A percentile compares a stretch with the other conserved stretches of the same genome.
These are phyloP conservation scores for Platorchestia sp. DNA, from an alignment of 1,140 invertebrate genomes.

Conservation along the genomic window DNA sequence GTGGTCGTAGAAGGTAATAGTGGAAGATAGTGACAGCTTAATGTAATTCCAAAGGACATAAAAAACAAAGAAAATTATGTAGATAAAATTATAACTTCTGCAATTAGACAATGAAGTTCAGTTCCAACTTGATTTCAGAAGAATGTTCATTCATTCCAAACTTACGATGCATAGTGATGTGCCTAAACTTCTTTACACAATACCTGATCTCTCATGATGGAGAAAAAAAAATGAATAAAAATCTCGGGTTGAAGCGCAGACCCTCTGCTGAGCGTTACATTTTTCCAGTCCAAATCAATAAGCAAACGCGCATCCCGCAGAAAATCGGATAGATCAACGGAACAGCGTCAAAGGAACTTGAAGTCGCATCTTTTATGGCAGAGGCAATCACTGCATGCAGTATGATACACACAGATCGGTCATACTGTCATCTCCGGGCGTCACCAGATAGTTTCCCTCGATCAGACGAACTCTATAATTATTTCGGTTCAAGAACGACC, in stretches of 20 bases:
- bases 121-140: too few relatives aligned
- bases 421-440: neutral
- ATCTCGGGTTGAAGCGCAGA: neutral
- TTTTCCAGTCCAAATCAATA: neutral
- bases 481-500: neutral
- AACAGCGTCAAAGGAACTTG: neutral
- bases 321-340: neutral
- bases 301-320: neutral
- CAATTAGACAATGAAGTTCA: too few relatives aligned
- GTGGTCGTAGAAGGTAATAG: neutral
- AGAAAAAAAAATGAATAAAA: neutral
- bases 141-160: neutral
- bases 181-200: neutral
- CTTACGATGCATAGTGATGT: neutral
- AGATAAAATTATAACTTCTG: too few relatives aligned
- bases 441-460: neutral
- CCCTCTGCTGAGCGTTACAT: neutral
- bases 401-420: neutral
- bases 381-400: neutral
- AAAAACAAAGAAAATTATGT: too few relatives aligned
- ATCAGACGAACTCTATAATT: neutral
- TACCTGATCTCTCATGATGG: neutral
- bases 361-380: neutral
- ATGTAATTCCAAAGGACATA: too few relatives aligned
- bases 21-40: too few relatives aligned